Evolutionary conservation across 2,888 invertebrate genomes (phyloP), one percentile per base, ranked within the genome.

Genomic region (Lutraria lutraria): DNA sequence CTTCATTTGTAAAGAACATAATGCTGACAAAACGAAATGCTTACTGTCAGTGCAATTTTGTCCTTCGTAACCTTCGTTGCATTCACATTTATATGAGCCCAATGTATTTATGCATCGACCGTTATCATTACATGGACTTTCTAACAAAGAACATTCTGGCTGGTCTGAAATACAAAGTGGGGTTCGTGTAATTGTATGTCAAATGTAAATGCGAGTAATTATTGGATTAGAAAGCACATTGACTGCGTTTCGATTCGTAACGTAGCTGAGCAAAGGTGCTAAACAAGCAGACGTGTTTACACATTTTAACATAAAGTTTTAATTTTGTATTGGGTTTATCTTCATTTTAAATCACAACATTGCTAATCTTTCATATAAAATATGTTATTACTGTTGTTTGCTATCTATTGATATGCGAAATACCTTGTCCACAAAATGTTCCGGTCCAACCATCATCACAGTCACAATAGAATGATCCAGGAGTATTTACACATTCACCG

Each of bases 21-120:
- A 34, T 31, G 3, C 6, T 8, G 16, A 31, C 34, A 80, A 8
- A 34, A 34, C 2, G 16, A 34, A 72, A 12, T 53, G 43, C 68
- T 54, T 89, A 92, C 92, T 91, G 52, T 83, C 43, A 63, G 89
- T 79, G 87, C 92, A 92, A 72, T 52, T 86, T 19, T 80, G 85
- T 54, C 92, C 92, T n/a, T 60, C 79, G 63, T 88, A 92, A 13
- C 91, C 92, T 21, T 81, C n/a, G 31, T 29, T 83, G 82, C 92
- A 92, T 16, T 85, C 83, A 82, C 92, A 92, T 13, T 53, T 56
- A 63, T 86, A 92, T n/a, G 89, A 87, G 0, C 92, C 92, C 12
- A 83, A 86, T 12, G 72, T 31, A 31, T 92, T 89, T 1, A 68
- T 13, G 83, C 92, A 92, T 15, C 79, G 31, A n/a, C 91, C 90